Percentiles rank a stretch among this genome's conserved stretches.
Evolutionary conservation across 1,140 invertebrate genomes (phyloP).

Genomic region (Drosophila biarmipes): DNA sequence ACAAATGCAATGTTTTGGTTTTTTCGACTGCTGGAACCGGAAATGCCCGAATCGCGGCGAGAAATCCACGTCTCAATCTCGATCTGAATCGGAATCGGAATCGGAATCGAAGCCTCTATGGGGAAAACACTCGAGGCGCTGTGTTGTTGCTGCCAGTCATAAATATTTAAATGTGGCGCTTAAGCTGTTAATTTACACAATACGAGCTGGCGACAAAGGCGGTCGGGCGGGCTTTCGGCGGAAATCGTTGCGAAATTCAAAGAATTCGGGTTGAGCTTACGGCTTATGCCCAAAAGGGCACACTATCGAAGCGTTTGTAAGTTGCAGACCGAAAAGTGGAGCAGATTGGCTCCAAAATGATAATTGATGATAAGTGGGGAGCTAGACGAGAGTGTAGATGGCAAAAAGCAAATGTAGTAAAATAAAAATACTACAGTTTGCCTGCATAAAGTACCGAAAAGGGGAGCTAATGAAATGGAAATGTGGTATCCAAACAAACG

Average conservation of each 20-base stretch:
- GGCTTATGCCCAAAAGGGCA: neutral
- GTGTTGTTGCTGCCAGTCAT: slow-evolving; percentile 41
- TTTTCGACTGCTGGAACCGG: slow-evolving; percentile 48
- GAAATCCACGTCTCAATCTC: slow-evolving; percentile 38
- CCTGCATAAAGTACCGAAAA: no score
- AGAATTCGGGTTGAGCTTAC: slow-evolving; percentile 33
- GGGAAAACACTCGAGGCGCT: slow-evolving; percentile 25
- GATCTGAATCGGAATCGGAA: slow-evolving; percentile 5
- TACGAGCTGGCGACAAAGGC: slow-evolving; percentile 29
- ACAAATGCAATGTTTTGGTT: slow-evolving; percentile 39
- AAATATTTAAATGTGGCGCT: slow-evolving; percentile 80
- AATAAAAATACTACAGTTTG: no score
- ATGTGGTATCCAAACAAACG: no score
- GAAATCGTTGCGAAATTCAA: slow-evolving; percentile 68
- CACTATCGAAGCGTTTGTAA: slow-evolving; percentile 11
- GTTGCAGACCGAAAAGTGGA: neutral
- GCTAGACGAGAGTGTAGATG: neutral
- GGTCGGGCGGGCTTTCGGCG: slow-evolving; percentile 27
- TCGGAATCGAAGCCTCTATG: slow-evolving; percentile 38
- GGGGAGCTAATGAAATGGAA: no score
- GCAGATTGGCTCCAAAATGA: neutral
- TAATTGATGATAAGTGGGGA: slow-evolving; percentile 21
- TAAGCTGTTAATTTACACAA: slow-evolving; percentile 70
- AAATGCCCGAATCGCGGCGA: slow-evolving; percentile 62
- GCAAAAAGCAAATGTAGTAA: no score